Evolutionary conservation across 2,888 invertebrate genomes (phyloP).

Genomic region (Herminia tarsipennalis): DNA sequence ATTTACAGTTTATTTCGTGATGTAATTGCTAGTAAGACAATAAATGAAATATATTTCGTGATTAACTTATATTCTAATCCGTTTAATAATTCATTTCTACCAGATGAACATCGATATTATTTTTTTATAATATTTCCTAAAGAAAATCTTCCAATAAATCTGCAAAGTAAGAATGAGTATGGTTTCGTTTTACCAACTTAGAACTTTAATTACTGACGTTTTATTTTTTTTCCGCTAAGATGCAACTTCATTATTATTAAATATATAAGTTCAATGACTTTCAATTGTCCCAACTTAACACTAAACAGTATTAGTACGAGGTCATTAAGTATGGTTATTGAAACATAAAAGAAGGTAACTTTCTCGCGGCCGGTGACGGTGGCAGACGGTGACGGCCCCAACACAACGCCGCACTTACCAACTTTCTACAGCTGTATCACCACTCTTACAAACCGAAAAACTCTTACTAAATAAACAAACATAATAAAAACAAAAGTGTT

Average conservation of each 20-base stretch:
- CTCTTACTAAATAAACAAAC: constrained; percentile 14
- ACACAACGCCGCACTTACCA: constrained; percentile 16
- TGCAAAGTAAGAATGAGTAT: no score
- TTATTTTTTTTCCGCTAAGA: no score
- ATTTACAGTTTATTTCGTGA: no score
- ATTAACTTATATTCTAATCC: no score
- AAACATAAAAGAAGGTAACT: constrained; percentile 46
- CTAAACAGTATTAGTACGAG: constrained; percentile 18
- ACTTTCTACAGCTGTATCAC: constrained; percentile 41
- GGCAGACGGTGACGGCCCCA: constrained; percentile 12
- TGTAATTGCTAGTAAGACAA: no score
- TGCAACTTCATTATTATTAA: not conserved
- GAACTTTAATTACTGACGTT: no score
- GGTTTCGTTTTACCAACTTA: no score
- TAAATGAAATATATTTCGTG: no score
- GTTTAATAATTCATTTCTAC: no score
- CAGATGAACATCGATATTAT: no score
- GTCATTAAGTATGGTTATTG: constrained; percentile 49
- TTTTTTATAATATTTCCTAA: no score
- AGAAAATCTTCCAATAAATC: no score
- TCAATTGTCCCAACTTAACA: not conserved
- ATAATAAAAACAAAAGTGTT: not conserved
- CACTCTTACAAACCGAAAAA: constrained; percentile 24
- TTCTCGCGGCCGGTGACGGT: constrained; percentile 45
- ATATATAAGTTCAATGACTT: not conserved